A percentile compares a stretch with the other conserved stretches of the same genome.
Conservation (phyloP, 1,140 invertebrate species). For the Cecropterus lyciades region DNA sequence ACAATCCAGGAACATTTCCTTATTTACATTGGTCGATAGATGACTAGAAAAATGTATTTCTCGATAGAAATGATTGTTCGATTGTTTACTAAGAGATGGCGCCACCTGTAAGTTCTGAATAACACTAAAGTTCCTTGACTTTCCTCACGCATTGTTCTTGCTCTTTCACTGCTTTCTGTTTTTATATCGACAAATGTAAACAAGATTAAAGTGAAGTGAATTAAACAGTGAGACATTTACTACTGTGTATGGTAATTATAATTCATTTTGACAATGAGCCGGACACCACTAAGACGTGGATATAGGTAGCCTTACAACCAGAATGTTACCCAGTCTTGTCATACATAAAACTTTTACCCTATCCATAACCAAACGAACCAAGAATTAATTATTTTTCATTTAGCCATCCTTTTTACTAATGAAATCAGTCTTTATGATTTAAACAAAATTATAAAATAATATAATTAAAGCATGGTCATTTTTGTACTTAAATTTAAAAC, state of each 20-base stretch:
- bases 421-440: neutral
- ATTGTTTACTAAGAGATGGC: too few species aligned
- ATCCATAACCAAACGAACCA: too few species aligned
- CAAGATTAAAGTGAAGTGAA: neutral
- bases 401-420: neutral
- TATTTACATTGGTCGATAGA: constrained; percentile 1
- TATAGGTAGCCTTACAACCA: neutral
- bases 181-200: neutral
- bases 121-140: too few species aligned
- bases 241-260: neutral
- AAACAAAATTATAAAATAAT: neutral
- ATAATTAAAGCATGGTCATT: neutral
- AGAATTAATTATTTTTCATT: neutral
- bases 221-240: neutral
- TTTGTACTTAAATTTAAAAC: neutral
- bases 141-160: too few species aligned
- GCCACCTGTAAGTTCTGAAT: too few species aligned
- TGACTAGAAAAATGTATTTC: neutral
- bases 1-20: constrained; percentile 1
- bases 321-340: neutral
- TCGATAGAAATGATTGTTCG: neutral
- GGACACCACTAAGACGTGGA: neutral
- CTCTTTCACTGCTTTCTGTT: too few species aligned
- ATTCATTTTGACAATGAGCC: neutral
- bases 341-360: too few species aligned